phyloP scores from a whole-genome alignment of 2,113 vertebrate species.

The Eptesicus fuscus region DNA sequence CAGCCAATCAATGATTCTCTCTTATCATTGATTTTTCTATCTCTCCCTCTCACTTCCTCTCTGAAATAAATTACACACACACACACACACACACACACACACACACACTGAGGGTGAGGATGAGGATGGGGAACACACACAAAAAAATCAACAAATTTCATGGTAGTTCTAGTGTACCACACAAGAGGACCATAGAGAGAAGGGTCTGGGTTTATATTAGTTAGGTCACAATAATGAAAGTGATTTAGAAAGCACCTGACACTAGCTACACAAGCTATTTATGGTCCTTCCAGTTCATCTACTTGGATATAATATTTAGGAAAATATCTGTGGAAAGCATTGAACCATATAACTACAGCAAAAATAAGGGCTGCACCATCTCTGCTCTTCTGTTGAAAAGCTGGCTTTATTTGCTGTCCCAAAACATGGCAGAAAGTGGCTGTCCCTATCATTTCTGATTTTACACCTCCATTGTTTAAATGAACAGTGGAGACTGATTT shows the following conservation, averaged over 20 bases:
- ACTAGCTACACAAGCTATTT: neutral
- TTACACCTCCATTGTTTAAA: neutral
- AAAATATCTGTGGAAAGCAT: neutral
- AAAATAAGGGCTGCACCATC: neutral
- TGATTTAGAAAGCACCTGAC: slow-evolving; percentile 3
- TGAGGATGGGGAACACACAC: neutral
- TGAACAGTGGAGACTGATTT: neutral
- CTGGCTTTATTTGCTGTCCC: neutral
- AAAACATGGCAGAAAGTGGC: neutral
- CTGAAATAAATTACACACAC: no score
- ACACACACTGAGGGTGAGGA: neutral
- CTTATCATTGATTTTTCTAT: no score
- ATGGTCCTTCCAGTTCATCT: neutral
- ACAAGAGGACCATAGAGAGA: neutral
- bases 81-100: no score
- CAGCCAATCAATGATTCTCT: no score
- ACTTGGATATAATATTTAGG: slow-evolving; percentile 14
- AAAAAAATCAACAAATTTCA: neutral
- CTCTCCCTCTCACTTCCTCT: no score
- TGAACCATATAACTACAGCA: neutral
- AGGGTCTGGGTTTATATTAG: neutral
- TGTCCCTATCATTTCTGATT: neutral
- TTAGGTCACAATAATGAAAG: slow-evolving; percentile 5
- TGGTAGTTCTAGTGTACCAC: neutral
- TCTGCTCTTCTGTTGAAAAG: neutral